Percentiles rank a stretch among this genome's conserved stretches.
These are phyloP conservation scores for Otolemur crassicaudatus DNA, from an alignment of 2,797 vertebrate species.

Conservation along the genomic window DNA sequence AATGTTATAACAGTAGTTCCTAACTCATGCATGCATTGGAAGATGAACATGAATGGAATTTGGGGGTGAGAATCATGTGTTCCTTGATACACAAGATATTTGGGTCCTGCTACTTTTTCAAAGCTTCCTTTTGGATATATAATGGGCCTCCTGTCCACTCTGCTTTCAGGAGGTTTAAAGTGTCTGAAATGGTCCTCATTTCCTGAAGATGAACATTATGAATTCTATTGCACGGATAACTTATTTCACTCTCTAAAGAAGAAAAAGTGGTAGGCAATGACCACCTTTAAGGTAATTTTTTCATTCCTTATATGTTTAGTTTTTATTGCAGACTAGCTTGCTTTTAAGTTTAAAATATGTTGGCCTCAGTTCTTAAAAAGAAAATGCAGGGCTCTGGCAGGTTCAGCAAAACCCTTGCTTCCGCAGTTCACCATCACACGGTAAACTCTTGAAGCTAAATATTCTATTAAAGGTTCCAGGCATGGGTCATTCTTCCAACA, in stretches of 20 bases:
- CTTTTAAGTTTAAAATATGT: not conserved
- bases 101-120: not conserved
- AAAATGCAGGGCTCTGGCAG: not conserved
- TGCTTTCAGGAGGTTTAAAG: not conserved
- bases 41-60: not conserved
- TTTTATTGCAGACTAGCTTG: constrained; percentile 17
- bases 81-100: not conserved
- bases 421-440: not conserved
- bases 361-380: not conserved
- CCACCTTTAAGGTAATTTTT: not conserved
- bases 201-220: not conserved
- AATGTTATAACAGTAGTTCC: not conserved
- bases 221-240: not conserved
- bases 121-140: not conserved
- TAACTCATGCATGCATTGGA: not conserved
- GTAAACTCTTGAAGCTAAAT: not conserved
- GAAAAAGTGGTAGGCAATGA: not conserved
- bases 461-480: not conserved
- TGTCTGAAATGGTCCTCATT: not conserved
- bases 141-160: not conserved
- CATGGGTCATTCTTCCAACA: not conserved
- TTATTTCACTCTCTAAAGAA: not conserved
- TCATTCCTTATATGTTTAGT: not conserved
- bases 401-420: not conserved
- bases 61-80: not conserved